A percentile compares a stretch with the other conserved stretches of the same genome.
Evolutionary conservation across 2,888 invertebrate genomes (phyloP).

Genomic region (Diarsia mendica): DNA sequence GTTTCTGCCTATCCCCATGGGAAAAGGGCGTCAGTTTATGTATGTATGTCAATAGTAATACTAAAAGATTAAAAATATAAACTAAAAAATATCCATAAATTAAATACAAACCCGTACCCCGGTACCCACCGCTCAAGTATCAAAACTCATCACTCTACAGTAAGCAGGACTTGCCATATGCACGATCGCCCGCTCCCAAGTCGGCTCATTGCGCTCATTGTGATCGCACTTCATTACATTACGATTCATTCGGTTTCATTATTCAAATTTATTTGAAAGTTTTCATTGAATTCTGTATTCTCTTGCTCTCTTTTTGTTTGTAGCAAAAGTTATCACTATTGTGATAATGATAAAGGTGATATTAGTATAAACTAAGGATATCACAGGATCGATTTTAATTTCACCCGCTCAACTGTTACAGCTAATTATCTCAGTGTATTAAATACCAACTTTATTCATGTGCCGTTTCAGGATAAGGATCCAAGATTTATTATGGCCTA

Average conservation of each 20-base stretch:
- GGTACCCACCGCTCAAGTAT: slow-evolving; percentile 62
- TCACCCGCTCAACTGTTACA: not conserved
- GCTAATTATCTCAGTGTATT: too few species aligned
- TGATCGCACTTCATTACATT: slow-evolving; percentile 65
- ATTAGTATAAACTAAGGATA: too few species aligned
- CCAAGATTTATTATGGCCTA: too few species aligned
- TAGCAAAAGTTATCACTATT: not conserved
- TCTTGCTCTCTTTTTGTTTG: not conserved
- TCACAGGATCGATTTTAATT: not conserved
- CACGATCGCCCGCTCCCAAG: slow-evolving; percentile 66
- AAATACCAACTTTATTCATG: too few species aligned
- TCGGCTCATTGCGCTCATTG: slow-evolving; percentile 79
- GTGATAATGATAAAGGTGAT: not conserved
- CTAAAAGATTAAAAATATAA: not conserved
- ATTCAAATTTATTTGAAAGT: slow-evolving; percentile 54
- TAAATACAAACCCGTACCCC: not conserved
- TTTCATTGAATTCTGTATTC: slow-evolving; percentile 5
- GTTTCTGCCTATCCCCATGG: too few species aligned
- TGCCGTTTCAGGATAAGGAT: too few species aligned
- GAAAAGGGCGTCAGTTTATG: too few species aligned
- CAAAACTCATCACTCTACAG: slow-evolving; percentile 56
- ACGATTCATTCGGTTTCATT: slow-evolving; percentile 57
- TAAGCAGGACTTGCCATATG: slow-evolving; percentile 71
- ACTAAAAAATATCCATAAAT: not conserved
- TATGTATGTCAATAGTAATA: not conserved